These are phyloP conservation scores for Cylloceria caligata DNA, from an alignment of 2,888 invertebrate species.

Conservation along the genomic window DNA sequence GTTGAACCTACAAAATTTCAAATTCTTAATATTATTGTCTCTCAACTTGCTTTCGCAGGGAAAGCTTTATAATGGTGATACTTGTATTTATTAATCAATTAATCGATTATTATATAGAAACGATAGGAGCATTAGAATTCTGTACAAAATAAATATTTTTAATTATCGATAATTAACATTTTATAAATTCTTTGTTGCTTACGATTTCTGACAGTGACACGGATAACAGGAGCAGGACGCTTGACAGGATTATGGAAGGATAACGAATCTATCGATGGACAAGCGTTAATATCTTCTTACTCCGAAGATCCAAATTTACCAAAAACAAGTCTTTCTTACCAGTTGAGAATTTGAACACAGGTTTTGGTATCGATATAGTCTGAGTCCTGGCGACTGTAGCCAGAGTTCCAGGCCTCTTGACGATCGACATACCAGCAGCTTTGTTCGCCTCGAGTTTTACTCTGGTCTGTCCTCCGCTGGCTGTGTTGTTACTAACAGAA, in stretches of 20 bases:
- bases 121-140: no score
- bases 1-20: conserved; percentile 58
- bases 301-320: not conserved
- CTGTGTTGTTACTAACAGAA: conserved; percentile 73
- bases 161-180: not conserved
- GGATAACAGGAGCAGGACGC: conserved; percentile 55
- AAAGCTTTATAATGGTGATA: no score
- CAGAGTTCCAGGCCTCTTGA: conserved; percentile 86
- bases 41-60: not conserved
- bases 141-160: not conserved
- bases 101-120: not conserved
- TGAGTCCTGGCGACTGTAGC: conserved; percentile 88
- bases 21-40: not conserved
- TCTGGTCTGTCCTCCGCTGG: conserved; percentile 73
- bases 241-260: conserved; percentile 53
- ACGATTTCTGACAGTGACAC: conserved; percentile 49
- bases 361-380: conserved; percentile 90
- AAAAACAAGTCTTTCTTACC: conserved; percentile 72
- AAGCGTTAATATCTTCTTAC: not conserved
- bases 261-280: conserved; percentile 51
- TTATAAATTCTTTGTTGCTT: conserved; percentile 5
- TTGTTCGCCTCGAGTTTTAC: conserved; percentile 86
- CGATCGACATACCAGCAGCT: conserved; percentile 85
- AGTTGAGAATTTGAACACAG: conserved; percentile 90
- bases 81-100: not conserved